Evolutionary conservation across 2,113 vertebrate genomes (phyloP).

Genomic region (Daubentonia madagascariensis): DNA sequence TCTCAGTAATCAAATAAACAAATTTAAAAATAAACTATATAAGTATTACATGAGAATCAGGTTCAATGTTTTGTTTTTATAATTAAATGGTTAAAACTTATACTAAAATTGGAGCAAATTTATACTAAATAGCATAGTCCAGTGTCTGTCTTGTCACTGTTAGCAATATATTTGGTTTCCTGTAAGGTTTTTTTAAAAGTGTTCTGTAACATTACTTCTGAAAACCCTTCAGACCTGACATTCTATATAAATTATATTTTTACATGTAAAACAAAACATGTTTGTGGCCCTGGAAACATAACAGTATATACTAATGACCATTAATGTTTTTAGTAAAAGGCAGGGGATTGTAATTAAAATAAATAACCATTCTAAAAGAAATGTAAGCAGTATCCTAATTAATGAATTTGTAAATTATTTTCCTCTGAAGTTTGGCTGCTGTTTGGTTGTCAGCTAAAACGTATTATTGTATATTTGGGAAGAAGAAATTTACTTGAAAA

Average conservation of each 20-base stretch:
- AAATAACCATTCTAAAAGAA: background rate
- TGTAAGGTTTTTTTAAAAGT: background rate
- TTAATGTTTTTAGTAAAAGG: background rate
- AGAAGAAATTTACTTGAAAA: conserved; percentile 29
- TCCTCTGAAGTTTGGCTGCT: background rate
- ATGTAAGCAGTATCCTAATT: background rate
- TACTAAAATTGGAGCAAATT: conserved; percentile 13
- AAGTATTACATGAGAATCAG: background rate
- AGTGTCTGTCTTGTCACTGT: background rate
- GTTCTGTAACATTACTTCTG: background rate
- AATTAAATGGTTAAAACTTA: conserved; percentile 6
- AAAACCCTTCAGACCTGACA: background rate
- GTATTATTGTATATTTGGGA: background rate
- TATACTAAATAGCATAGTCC: background rate
- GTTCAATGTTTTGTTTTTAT: background rate
- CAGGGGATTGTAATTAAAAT: conserved; percentile 6
- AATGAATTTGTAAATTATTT: conserved; percentile 43
- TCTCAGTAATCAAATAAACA: background rate
- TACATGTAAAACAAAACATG: background rate
- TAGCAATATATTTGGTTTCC: background rate
- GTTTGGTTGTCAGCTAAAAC: background rate
- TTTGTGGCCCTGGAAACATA: background rate
- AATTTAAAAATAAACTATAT: background rate
- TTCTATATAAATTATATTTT: conserved; percentile 12
- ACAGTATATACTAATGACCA: background rate